Percentiles rank a stretch among this genome's conserved stretches.
Evolutionary conservation across 92 coral and sea anemone genomes (phyloP).

Genomic region (Actinostola sp.): DNA sequence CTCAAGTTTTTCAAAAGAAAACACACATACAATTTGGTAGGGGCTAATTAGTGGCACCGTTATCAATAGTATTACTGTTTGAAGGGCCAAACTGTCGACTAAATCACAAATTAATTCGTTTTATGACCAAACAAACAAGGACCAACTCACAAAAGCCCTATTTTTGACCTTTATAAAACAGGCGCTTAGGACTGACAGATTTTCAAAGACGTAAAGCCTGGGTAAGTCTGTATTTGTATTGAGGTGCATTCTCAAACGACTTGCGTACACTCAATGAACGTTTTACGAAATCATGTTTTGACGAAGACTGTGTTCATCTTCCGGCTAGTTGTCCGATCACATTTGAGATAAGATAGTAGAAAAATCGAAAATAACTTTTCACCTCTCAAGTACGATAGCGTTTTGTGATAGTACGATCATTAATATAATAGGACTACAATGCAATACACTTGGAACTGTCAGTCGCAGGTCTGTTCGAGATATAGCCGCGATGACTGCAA

Average conservation of each 20-base stretch:
- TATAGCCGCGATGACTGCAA: slow-evolving; percentile 37
- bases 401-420: slow-evolving; percentile 63
- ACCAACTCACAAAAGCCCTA: slow-evolving; percentile 21
- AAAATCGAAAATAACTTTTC: slow-evolving; percentile 82
- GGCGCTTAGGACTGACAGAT: slow-evolving; percentile 12
- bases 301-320: slow-evolving; percentile 73
- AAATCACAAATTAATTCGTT: slow-evolving; percentile 87
- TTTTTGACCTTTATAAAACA: slow-evolving; percentile 20
- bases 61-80: slow-evolving; percentile 75
- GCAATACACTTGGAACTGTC: slow-evolving; percentile 64
- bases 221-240: slow-evolving; percentile 1
- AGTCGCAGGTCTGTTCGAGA: slow-evolving; percentile 54
- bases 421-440: slow-evolving; percentile 66
- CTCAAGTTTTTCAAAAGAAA: slow-evolving; percentile 69
- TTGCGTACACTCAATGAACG: slow-evolving; percentile 20
- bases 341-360: slow-evolving; percentile 74
- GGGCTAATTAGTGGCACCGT: slow-evolving; percentile 80
- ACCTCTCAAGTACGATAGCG: slow-evolving; percentile 75
- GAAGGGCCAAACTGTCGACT: slow-evolving; percentile 55
- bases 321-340: slow-evolving; percentile 87
- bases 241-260: neutral
- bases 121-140: slow-evolving; percentile 72
- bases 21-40: slow-evolving; percentile 55
- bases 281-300: slow-evolving; percentile 50
- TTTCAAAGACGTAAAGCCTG: slow-evolving; percentile 9